These are phyloP conservation scores for Cerceris rybyensis DNA, from an alignment of 2,888 invertebrate species.

Conservation along the genomic window DNA sequence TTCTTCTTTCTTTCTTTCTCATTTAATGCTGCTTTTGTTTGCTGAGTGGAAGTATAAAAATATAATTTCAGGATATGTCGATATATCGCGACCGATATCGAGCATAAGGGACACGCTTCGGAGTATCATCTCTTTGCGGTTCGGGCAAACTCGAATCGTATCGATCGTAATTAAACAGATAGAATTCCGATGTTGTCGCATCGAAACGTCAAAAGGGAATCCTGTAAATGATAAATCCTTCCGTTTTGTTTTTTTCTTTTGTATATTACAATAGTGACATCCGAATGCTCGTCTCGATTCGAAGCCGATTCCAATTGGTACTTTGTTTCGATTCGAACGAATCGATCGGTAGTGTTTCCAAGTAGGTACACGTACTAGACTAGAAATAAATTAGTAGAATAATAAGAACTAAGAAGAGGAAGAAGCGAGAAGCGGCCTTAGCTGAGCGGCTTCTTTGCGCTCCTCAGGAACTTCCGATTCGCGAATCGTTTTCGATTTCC, in stretches of 20 bases:
- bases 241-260: no score
- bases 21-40: conserved; percentile 21
- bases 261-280: no score
- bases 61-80: conserved; percentile 78
- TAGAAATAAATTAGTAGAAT: not conserved
- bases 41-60: conserved; percentile 75
- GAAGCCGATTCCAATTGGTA: no score
- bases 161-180: not conserved
- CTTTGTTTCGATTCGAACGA: no score
- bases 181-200: not conserved
- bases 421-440: conserved; percentile 73
- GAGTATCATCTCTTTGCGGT: not conserved
- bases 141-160: not conserved
- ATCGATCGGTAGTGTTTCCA: not conserved
- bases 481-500: conserved; percentile 59
- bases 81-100: conserved; percentile 54
- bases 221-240: no score
- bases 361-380: not conserved
- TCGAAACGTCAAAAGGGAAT: no score
- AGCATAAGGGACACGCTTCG: conserved; percentile 30
- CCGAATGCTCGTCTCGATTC: no score
- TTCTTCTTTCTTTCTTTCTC: not conserved
- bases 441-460: conserved; percentile 69
- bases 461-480: conserved; percentile 64
- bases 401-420: conserved; percentile 60